phyloP scores from a whole-genome alignment of 2,113 vertebrate genomes.

The Phycodurus eques region DNA sequence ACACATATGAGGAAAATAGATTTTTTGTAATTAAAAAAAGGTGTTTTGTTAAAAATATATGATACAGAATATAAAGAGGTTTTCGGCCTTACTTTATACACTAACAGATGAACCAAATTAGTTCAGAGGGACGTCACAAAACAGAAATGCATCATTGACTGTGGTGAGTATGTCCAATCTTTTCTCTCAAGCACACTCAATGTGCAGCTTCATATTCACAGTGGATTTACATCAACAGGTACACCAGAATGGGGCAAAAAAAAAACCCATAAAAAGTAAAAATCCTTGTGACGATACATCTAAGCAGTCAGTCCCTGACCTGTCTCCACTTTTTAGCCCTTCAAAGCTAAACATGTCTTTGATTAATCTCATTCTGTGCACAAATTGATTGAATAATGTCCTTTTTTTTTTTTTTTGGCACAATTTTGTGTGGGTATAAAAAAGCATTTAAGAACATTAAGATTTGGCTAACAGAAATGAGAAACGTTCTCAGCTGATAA shows the following conservation, averaged over 20 bases:
- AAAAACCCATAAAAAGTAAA: constrained; percentile 11
- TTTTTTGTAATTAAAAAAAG: background rate
- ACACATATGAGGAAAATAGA: background rate
- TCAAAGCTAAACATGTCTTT: constrained; percentile 1
- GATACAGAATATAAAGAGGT: constrained; percentile 19
- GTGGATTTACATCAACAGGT: constrained; percentile 35
- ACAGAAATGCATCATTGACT: background rate
- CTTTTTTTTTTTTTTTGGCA: background rate
- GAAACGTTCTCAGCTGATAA: constrained; percentile 64
- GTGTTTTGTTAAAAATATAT: constrained; percentile 10
- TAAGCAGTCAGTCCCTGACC: constrained; percentile 15
- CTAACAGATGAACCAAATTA: constrained; percentile 7
- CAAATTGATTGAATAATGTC: constrained; percentile 6
- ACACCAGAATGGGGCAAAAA: constrained; percentile 9
- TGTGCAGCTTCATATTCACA: constrained; percentile 29
- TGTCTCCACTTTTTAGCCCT: constrained; percentile 27
- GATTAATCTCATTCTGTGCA: constrained; percentile 2
- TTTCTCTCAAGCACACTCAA: background rate
- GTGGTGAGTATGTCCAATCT: constrained; percentile 8
- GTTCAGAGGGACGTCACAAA: constrained; percentile 21
- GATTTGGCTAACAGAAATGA: constrained; percentile 68
- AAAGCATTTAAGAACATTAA: background rate
- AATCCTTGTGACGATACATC: constrained; percentile 1
- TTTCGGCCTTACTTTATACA: constrained; percentile 28
- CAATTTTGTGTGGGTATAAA: background rate